A percentile compares a stretch with the other conserved stretches of the same genome.
phyloP scores from a whole-genome alignment of 1,140 invertebrate genomes.

The Episyrphus balteatus region DNA sequence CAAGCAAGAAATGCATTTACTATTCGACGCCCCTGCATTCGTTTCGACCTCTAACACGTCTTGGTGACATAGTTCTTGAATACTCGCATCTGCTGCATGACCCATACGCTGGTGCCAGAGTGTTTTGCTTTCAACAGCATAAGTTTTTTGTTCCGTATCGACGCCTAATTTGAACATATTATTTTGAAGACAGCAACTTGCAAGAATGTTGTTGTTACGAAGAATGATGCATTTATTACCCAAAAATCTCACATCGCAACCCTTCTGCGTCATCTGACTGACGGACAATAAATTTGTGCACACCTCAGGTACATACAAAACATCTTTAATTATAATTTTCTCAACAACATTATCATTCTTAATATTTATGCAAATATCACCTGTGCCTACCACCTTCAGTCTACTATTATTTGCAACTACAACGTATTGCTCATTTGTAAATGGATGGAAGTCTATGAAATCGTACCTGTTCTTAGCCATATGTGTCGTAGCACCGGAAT shows the following conservation, averaged over 20 bases:
- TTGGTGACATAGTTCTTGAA: conserved; percentile 23
- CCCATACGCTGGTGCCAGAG: no score
- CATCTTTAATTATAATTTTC: neutral
- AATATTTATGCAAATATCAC: no score
- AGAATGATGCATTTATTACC: conserved; percentile 19
- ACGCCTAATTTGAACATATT: no score
- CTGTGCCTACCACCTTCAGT: neutral
- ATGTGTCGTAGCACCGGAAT: neutral
- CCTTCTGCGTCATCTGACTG: no score
- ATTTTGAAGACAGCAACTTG: no score
- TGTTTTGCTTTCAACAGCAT: no score
- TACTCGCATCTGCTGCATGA: conserved; percentile 18
- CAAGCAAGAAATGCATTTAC: conserved; percentile 19
- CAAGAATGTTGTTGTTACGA: no score
- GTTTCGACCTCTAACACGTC: conserved; percentile 12
- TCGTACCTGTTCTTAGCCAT: neutral
- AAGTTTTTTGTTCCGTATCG: no score
- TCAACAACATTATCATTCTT: no score
- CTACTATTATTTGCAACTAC: neutral
- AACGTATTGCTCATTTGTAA: neutral
- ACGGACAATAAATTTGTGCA: no score
- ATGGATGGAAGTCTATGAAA: neutral
- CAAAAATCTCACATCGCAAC: neutral
- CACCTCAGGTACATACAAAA: no score
- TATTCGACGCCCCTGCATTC: conserved; percentile 12